Evolutionary conservation across 2,113 vertebrate genomes (phyloP).

Genomic region (Cisticola juncidis): DNA sequence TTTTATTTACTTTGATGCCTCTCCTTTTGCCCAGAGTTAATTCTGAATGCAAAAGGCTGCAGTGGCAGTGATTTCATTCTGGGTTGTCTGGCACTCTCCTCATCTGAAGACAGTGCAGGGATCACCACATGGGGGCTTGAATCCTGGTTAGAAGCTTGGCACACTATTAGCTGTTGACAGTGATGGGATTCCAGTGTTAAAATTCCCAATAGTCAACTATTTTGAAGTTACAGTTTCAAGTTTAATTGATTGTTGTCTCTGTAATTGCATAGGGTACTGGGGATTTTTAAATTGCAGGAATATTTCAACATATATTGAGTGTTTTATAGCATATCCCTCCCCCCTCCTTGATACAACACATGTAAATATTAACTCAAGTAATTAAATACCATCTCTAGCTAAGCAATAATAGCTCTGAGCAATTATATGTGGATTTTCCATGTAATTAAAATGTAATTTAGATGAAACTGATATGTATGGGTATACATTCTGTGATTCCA

Average conservation of each 20-base stretch:
- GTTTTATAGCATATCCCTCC: neutral
- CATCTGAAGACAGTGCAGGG: neutral
- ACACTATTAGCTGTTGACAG: neutral
- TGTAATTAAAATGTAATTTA: conserved; percentile 30
- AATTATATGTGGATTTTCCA: neutral
- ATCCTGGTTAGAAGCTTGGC: neutral
- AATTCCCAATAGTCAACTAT: neutral
- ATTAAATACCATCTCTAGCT: conserved; percentile 1
- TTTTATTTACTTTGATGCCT: neutral
- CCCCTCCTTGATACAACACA: neutral
- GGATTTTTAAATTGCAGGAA: neutral
- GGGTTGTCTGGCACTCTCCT: neutral
- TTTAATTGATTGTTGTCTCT: neutral
- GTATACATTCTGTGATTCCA: neutral
- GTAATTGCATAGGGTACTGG: neutral
- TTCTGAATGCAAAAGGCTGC: neutral
- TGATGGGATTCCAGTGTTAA: neutral
- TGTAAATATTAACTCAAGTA: conserved; percentile 35
- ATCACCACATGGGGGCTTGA: neutral
- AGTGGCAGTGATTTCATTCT: rapidly evolving
- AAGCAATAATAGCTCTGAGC: neutral
- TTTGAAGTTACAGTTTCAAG: neutral
- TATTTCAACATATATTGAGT: neutral
- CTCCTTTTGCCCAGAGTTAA: neutral
- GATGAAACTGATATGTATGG: neutral